Base-by-base conservation (phyloP, 2,888 invertebrate species). In the Melipona bicolor region DNA sequence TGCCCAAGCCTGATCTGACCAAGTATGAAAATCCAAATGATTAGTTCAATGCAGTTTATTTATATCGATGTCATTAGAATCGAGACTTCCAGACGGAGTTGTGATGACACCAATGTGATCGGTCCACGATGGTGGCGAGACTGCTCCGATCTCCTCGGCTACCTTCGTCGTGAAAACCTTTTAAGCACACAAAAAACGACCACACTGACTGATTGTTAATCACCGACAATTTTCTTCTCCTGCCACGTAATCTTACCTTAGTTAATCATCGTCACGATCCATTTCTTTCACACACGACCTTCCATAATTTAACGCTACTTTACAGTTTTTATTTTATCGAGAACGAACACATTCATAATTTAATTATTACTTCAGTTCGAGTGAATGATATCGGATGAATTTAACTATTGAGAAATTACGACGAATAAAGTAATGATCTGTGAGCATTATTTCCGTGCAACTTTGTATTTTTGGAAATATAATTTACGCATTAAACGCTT, bases 41-140 rank as follows among this genome's bases (percentile, higher is more conserved):
- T 80, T 77, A 71, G 65, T 78, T 89, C 81, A 92, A 88, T 89
- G 91, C 70, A 91, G 87, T 74, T 75, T 84, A 85, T 92, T 91
- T 77, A 88, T 87, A 81, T 90, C 86, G 89, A 92, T 85, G 91
- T 83, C 83, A 82, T 85, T 86, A 84, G 86, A 73, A 89, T 88
- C 85, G 83, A 86, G 83, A 88, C 85, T 87, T 88, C 90, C 87
- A 74, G 85, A 79, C 76, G 86, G 69, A 68, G 87, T 90, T 82
- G 88, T 78, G 84, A 88, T 75, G 84, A 81, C 81, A 79, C 83
- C 85, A 78, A 87, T 76, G 83, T 77, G 86, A 79, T 88, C 85
- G 85, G 83, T 83, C 91, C 91, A 88, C 71, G 85, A 83, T 64
- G 90, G 79, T 21, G 87, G 88, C 68, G 87, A 78, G 64, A 88